Conservation (phyloP, 2,797 vertebrate genomes). For the Limnodromus scolopaceus region DNA sequence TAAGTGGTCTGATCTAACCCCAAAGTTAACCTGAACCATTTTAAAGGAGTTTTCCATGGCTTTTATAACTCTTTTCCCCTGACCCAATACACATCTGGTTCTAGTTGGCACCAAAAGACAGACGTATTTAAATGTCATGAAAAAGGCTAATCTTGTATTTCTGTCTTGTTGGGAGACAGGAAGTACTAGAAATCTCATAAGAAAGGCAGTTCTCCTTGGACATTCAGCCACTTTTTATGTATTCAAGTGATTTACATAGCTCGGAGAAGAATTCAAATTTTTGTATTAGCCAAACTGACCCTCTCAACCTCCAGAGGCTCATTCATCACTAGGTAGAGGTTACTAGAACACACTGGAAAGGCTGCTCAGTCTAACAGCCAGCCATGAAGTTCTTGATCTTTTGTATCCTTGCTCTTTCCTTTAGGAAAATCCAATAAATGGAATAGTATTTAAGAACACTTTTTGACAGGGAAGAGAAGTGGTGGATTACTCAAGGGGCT, state of each 20-base stretch:
- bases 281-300: background rate
- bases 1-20: background rate
- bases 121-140: background rate
- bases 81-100: constrained; percentile 12
- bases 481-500: background rate
- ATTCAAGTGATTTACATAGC: background rate
- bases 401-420: background rate
- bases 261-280: constrained; percentile 8
- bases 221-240: background rate
- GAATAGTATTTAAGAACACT: background rate
- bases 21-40: background rate
- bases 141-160: constrained; percentile 15
- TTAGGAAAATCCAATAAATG: background rate
- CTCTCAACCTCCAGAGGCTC: background rate
- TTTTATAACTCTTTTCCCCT: constrained; percentile 2
- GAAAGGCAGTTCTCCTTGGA: background rate
- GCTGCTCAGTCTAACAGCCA: background rate
- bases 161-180: background rate
- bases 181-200: constrained; percentile 22
- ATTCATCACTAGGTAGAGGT: constrained; percentile 15
- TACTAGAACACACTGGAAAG: background rate
- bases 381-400: background rate
- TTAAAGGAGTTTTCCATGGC: background rate
- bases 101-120: constrained; percentile 26
- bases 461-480: background rate